Base-by-base conservation (phyloP, 2,888 invertebrate species). In the Chrysomela aeneicollis region DNA sequence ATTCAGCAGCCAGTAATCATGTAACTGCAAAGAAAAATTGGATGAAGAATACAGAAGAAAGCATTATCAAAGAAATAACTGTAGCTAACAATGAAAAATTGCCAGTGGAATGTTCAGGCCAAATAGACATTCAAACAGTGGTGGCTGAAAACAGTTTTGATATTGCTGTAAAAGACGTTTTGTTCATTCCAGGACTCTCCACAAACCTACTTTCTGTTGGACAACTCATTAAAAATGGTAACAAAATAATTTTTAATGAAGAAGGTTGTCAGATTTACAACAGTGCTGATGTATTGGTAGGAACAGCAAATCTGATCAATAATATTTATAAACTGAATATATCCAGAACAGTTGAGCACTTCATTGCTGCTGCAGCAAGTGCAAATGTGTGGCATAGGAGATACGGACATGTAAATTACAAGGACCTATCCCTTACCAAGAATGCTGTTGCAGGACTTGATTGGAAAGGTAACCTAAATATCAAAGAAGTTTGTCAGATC, bases 151-250 rank as follows among this genome's bases (percentile, higher is more conserved):
- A 59, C n/a, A 17, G 53, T n/a, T 46, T 46, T 35, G 63, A 71
- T 47, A 59, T 71, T 37, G 50, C n/a, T 30, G 46, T 70, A 10
- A 58, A 63, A 18, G 59, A 74, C 58, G 66, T 63, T 19, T 49
- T 66, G 12, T 74, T 63, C 67, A 67, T 72, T n/a, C 72, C 72
- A 53, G 61, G 67, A 30, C 47, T 74, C 30, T 65, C 69, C 22
- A 75, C 74, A 17, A 74, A 74, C 59, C 60, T 73, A 19, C 66
- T 73, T 49, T 75, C 72, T 17, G 74, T 74, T 51, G 50, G 70
- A 55, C 63, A 71, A 63, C 35, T 75, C 22, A 71, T 73, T 18
- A 72, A 69, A 59, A 71, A 71, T 12, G 69, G 70, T 22, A 74
- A 74, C 51, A 58, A 54, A 46, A 71, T 73, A 10, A 54, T 51